Conservation (phyloP, 2,113 vertebrate genomes). For the Cottus gobio region DNA sequence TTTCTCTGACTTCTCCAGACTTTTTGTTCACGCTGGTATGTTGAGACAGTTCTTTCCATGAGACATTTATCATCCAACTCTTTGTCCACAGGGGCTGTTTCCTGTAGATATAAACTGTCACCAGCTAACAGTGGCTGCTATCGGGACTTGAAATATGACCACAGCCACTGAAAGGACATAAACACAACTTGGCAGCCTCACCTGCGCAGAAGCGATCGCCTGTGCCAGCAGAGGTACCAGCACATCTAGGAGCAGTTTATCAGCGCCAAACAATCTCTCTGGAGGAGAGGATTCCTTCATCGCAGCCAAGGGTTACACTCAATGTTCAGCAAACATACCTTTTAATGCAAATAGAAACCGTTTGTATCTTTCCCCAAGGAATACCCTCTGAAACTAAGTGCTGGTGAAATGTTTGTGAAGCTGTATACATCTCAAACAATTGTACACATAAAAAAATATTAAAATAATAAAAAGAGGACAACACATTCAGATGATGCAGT, state of each 20-base stretch:
- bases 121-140: constrained; percentile 47
- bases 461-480: background rate
- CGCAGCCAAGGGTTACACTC: background rate
- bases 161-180: constrained; percentile 53
- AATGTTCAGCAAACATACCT: background rate
- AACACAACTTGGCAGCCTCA: constrained; percentile 58
- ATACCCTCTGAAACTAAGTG: background rate
- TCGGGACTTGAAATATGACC: constrained; percentile 68
- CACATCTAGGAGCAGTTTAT: constrained; percentile 22
- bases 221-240: constrained; percentile 28
- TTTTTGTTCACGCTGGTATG: background rate
- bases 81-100: constrained; percentile 70
- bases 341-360: background rate
- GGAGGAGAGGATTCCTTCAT: constrained; percentile 10
- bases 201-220: constrained; percentile 36
- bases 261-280: constrained; percentile 20
- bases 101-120: constrained; percentile 74
- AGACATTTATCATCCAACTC: constrained; percentile 65
- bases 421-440: constrained; percentile 16
- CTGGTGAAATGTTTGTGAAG: constrained; percentile 24
- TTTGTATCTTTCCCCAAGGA: background rate
- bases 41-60: constrained; percentile 32
- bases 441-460: background rate
- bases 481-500: constrained; percentile 23
- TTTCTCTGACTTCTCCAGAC: background rate